These are phyloP conservation scores for Bedellia somnulentella DNA, from an alignment of 2,888 invertebrate species.

Conservation along the genomic window DNA sequence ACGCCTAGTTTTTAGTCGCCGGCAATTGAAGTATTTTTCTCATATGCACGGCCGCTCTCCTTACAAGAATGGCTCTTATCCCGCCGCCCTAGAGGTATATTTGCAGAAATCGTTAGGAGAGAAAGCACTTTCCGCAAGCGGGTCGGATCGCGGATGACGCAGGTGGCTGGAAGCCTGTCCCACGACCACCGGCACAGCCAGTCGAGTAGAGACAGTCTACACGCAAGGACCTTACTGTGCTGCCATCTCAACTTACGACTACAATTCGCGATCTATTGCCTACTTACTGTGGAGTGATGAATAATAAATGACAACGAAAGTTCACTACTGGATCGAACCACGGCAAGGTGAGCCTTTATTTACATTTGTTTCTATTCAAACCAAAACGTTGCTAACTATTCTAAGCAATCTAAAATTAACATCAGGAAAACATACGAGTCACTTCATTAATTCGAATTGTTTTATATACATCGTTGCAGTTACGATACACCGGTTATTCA, in stretches of 20 bases:
- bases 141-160: constrained; percentile 41
- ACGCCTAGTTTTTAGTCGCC: too few relatives aligned
- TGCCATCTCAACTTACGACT: constrained; percentile 10
- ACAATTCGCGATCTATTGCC: constrained; percentile 18
- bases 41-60: too few relatives aligned
- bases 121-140: constrained; percentile 57
- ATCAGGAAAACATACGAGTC: too few relatives aligned
- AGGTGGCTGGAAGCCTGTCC: constrained; percentile 24
- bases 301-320: constrained; percentile 9
- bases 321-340: too few relatives aligned
- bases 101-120: constrained; percentile 25
- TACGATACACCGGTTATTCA: too few relatives aligned
- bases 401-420: too few relatives aligned
- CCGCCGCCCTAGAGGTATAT: constrained; percentile 22
- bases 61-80: constrained; percentile 31
- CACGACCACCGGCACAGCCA: constrained; percentile 13
- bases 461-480: too few relatives aligned
- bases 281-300: constrained; percentile 12
- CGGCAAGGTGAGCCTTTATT: too few relatives aligned
- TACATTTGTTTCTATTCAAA: too few relatives aligned
- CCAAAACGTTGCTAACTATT: too few relatives aligned
- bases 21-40: too few relatives aligned
- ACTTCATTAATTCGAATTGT: too few relatives aligned
- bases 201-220: constrained; percentile 14
- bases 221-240: constrained; percentile 21